A percentile compares a stretch with the other conserved stretches of the same genome.
Evolutionary conservation across 2,113 vertebrate species (phyloP).

Genomic region (Mormoops blainvillei): DNA sequence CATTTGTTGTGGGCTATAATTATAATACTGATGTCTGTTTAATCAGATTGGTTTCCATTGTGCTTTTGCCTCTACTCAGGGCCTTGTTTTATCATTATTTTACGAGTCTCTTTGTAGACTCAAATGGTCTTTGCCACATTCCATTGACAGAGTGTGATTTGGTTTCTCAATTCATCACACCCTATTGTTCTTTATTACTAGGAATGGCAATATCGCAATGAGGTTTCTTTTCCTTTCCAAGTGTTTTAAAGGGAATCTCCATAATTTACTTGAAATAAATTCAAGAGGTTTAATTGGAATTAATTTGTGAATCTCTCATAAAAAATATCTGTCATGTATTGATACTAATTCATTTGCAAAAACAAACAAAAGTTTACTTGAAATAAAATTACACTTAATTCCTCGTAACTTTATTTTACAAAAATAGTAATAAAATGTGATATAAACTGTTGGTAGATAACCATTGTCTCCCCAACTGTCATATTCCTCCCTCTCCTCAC

Average conservation of each 20-base stretch:
- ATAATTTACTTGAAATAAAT: slow-evolving; percentile 13
- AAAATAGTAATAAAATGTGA: not conserved
- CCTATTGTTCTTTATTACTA: slow-evolving; percentile 46
- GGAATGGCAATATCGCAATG: not conserved
- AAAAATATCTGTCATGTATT: not conserved
- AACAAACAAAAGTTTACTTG: not conserved
- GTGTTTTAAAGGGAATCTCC: slow-evolving; percentile 18
- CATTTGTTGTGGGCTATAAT: slow-evolving; percentile 31
- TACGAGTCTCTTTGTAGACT: slow-evolving; percentile 31
- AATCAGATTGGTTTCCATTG: slow-evolving; percentile 27
- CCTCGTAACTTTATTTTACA: not conserved
- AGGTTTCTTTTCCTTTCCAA: slow-evolving; percentile 23
- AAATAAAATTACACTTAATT: slow-evolving; percentile 43
- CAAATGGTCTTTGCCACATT: slow-evolving; percentile 26
- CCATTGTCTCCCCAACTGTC: not conserved
- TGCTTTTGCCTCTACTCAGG: not conserved
- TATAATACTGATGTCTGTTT: slow-evolving; percentile 27
- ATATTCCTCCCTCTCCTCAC: not conserved
- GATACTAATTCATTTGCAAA: not conserved
- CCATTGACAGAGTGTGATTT: not conserved
- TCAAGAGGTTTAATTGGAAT: slow-evolving; percentile 38
- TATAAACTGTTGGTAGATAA: not conserved
- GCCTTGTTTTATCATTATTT: slow-evolving; percentile 23
- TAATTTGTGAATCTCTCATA: not conserved
- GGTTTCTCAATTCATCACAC: slow-evolving; percentile 57